Conservation (phyloP, 1,140 invertebrate genomes). For the Chironomus tepperi region DNA sequence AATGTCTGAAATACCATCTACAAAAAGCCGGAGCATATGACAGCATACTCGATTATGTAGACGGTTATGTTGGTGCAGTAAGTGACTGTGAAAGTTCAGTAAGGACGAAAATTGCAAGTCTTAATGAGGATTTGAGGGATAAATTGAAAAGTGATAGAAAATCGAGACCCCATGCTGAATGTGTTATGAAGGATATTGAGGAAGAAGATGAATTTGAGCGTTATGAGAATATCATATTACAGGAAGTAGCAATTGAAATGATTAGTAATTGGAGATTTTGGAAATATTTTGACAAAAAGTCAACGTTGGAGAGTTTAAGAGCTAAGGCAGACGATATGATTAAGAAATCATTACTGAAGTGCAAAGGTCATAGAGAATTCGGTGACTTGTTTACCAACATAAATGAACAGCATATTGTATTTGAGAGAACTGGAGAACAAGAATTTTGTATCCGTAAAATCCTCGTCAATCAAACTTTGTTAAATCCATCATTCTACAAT, state of each 20-base stretch:
- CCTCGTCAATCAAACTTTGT: neutral
- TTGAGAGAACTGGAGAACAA: neutral
- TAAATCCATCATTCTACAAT: neutral
- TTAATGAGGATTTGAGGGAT: neutral
- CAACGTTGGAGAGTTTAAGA: neutral
- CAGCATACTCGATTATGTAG: neutral
- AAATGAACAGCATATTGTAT: neutral
- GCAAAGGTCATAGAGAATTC: constrained; percentile 10
- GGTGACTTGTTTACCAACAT: neutral
- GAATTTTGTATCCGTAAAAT: neutral
- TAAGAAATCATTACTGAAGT: neutral
- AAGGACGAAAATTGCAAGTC: neutral
- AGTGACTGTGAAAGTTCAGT: neutral
- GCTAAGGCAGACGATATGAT: neutral
- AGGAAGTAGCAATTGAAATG: neutral
- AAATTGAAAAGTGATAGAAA: neutral
- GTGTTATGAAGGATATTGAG: neutral
- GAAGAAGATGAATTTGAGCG: neutral
- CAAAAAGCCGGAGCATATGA: neutral
- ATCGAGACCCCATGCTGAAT: neutral
- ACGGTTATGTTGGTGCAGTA: neutral
- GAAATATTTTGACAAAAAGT: constrained; percentile 11
- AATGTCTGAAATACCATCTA: neutral
- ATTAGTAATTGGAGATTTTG: constrained; percentile 4
- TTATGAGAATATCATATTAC: neutral